Base-by-base conservation (phyloP, 2,888 invertebrate species). In the Drosophila leonis region DNA sequence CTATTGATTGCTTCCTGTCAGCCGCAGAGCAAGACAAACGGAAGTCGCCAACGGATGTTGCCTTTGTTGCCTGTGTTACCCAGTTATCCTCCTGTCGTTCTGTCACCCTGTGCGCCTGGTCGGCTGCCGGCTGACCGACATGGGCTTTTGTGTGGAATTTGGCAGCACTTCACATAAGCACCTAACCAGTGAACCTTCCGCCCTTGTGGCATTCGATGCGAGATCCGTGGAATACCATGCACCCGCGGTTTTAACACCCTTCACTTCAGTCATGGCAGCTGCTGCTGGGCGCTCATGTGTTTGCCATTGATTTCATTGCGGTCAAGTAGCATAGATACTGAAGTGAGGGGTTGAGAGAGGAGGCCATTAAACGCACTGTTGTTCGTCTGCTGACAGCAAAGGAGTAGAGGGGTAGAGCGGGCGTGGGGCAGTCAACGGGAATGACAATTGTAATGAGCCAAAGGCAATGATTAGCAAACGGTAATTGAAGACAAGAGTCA, bases 1-100 rank as follows among this genome's bases (percentile, higher is more conserved):
- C 90, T 90, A 90, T 90, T 90, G 90, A 90, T 89, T 89, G 78
- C 88, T 87, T 90, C 89, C 90, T 83, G 89, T 82, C 89, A 80
- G 81, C 80, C 80, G 72, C 89, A 82, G 82, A 72, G 68, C 31
- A 31, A 80, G 78, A 69, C 77, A 80, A 87, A 73, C 82, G 79
- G 80, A 88, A 79, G 78, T 67, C 41, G 74, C 59, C 66, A 69
- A 52, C 86, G 88, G 88, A 88, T 83, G 90, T 82, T 77, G 71
- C 63, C 55, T 67, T 79, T 82, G 76, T 79, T 74, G 65, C 62
- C 57, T 42, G 64, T 33, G 57, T 65, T 46, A 41, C 37, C 41
- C 65, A 41, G 72, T 46, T 55, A 55, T 49, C 49, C 49, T 49
- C 31, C 31, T 49, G 31, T 49, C 12, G 31, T 18, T 5, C 46